Conservation (phyloP, 2,113 vertebrate genomes). For the Callopanchax toddi region DNA sequence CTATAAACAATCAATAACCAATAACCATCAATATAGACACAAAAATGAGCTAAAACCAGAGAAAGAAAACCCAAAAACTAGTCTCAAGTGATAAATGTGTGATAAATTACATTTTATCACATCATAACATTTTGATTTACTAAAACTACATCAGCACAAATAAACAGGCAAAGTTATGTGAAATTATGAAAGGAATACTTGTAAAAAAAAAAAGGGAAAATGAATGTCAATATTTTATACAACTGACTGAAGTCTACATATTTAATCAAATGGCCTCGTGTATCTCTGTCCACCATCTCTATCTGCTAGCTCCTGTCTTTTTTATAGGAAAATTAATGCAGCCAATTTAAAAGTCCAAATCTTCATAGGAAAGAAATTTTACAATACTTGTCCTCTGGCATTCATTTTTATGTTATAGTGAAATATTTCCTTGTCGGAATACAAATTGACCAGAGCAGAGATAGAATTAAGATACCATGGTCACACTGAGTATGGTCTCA, state of each 20-base stretch:
- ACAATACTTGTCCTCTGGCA: constrained; percentile 16
- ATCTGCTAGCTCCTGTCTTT: constrained; percentile 48
- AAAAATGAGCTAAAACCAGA: too few relatives aligned
- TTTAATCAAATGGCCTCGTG: constrained; percentile 16
- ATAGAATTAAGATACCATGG: constrained; percentile 31
- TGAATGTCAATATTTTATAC: too few relatives aligned
- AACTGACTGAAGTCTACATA: background rate
- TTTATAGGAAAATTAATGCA: constrained; percentile 31
- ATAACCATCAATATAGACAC: too few relatives aligned
- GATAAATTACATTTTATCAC: too few relatives aligned
- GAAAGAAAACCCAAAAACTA: too few relatives aligned
- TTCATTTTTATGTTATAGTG: constrained; percentile 38
- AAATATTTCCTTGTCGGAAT: constrained; percentile 27
- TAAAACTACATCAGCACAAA: too few relatives aligned
- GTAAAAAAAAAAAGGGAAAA: too few relatives aligned
- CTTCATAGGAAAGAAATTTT: constrained; percentile 18
- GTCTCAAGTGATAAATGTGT: too few relatives aligned
- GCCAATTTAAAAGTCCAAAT: constrained; percentile 46
- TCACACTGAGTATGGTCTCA: background rate
- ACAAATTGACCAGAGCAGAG: constrained; percentile 34
- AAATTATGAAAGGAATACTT: too few relatives aligned
- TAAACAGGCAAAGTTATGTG: too few relatives aligned
- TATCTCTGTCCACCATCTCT: constrained; percentile 31
- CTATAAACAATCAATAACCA: constrained; percentile 20
- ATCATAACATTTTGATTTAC: too few relatives aligned